These are phyloP conservation scores for Cantharis rufa DNA, from an alignment of 2,888 invertebrate genomes.

Conservation along the genomic window DNA sequence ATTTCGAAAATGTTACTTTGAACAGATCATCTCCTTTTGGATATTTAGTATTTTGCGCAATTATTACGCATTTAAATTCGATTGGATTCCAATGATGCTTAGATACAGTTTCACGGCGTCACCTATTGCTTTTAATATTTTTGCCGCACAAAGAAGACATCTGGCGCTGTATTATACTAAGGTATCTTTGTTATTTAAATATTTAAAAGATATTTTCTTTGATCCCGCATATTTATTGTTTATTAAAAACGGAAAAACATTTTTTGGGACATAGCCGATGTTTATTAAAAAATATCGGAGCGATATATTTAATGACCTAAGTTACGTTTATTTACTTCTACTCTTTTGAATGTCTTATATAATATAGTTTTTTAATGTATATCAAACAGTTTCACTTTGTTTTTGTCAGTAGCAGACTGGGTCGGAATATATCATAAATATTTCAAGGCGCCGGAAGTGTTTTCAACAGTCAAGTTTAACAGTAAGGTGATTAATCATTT, in stretches of 20 bases:
- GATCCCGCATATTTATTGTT: neutral
- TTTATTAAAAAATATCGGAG: neutral
- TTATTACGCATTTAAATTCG: too few relatives aligned
- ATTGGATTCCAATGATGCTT: too few relatives aligned
- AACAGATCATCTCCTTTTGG: too few relatives aligned
- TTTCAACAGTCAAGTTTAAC: constrained; percentile 18
- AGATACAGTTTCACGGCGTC: too few relatives aligned
- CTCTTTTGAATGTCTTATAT: neutral
- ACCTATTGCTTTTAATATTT: neutral
- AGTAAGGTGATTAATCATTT: constrained; percentile 14
- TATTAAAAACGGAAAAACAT: neutral
- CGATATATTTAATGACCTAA: neutral
- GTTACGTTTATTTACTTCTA: neutral
- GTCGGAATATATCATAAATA: constrained; percentile 13
- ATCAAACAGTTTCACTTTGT: constrained; percentile 9
- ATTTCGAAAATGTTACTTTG: too few relatives aligned
- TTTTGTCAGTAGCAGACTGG: constrained; percentile 9
- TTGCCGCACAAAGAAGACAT: neutral
- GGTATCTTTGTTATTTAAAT: neutral
- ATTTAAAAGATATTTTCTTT: neutral
- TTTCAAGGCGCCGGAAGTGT: constrained; percentile 16
- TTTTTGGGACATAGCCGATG: neutral
- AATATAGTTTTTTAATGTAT: neutral
- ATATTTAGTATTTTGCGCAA: too few relatives aligned
- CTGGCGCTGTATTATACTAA: neutral